phyloP scores from a whole-genome alignment of 2,113 vertebrate species.

The Actinemys pallida region DNA sequence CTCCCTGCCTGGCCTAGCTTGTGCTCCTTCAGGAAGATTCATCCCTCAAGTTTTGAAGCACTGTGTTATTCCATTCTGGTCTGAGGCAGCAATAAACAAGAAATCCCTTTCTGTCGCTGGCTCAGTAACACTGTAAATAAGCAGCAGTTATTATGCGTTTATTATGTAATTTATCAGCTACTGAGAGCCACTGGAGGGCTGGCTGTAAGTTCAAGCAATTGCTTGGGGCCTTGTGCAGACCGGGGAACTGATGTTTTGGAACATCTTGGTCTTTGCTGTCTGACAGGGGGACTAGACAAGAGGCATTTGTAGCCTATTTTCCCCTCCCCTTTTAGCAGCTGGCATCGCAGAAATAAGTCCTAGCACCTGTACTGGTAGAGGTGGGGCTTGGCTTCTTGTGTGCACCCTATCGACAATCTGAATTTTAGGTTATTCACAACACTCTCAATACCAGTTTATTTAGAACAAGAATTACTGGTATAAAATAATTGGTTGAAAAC shows the following conservation, averaged over 20 bases:
- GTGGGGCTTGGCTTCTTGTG: not conserved
- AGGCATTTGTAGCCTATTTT: not conserved
- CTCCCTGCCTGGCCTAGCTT: not conserved
- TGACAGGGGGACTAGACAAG: not conserved
- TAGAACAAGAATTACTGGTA: not conserved
- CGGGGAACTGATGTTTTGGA: not conserved
- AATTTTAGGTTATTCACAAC: not conserved
- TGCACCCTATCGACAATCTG: not conserved
- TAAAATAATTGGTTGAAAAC: not conserved
- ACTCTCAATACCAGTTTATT: accelerated
- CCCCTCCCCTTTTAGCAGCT: not conserved
- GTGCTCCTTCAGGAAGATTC: not conserved
- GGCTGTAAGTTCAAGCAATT: not conserved
- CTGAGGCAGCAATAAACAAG: not conserved
- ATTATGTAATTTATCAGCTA: not conserved
- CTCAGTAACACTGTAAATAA: not conserved
- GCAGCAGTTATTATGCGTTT: not conserved
- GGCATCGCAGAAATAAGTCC: not conserved
- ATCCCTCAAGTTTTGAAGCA: not conserved
- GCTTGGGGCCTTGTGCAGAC: not conserved
- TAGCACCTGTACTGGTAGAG: not conserved
- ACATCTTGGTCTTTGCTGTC: not conserved
- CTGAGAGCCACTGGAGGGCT: not conserved
- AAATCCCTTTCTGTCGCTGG: not conserved
- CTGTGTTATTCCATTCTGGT: not conserved